phyloP scores from a whole-genome alignment of 1,140 invertebrate genomes.

The Anadara kagoshimensis region DNA sequence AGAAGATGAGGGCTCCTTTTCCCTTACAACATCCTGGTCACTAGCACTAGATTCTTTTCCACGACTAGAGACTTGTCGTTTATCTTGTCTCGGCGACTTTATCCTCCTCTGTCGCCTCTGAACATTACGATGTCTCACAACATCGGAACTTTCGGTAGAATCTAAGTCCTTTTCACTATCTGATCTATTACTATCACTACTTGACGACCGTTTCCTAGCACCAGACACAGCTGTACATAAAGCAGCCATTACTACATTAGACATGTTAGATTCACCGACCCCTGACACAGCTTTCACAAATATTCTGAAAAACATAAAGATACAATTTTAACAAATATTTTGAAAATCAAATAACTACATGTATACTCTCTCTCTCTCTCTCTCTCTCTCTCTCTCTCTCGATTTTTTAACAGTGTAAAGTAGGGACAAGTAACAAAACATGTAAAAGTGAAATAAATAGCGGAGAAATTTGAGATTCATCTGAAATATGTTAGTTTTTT shows the following conservation, averaged over 20 bases:
- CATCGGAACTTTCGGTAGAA: constrained; percentile 50
- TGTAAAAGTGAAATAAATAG: no score
- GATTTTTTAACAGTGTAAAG: not conserved
- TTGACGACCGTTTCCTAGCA: constrained; percentile 26
- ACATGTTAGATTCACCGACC: constrained; percentile 59
- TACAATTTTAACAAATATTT: constrained; percentile 60
- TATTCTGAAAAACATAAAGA: constrained; percentile 54
- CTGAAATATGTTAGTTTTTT: no score
- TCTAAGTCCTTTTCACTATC: constrained; percentile 56
- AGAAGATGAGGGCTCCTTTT: constrained; percentile 3
- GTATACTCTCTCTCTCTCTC: not conserved
- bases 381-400: not conserved
- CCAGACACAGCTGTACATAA: constrained; percentile 37
- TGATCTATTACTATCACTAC: constrained; percentile 42
- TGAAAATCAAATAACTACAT: constrained; percentile 32
- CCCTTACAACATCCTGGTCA: constrained; percentile 27
- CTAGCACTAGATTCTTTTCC: constrained; percentile 31
- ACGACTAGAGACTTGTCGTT: constrained; percentile 8
- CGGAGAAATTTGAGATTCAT: no score
- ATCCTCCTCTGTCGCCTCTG: constrained; percentile 40
- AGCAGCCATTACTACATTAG: constrained; percentile 57
- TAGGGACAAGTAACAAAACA: no score
- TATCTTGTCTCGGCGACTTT: constrained; percentile 47
- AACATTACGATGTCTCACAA: constrained; percentile 27
- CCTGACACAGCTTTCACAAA: constrained; percentile 61